Conservation (phyloP, 2,888 invertebrate species). For the Bugula neritina region DNA sequence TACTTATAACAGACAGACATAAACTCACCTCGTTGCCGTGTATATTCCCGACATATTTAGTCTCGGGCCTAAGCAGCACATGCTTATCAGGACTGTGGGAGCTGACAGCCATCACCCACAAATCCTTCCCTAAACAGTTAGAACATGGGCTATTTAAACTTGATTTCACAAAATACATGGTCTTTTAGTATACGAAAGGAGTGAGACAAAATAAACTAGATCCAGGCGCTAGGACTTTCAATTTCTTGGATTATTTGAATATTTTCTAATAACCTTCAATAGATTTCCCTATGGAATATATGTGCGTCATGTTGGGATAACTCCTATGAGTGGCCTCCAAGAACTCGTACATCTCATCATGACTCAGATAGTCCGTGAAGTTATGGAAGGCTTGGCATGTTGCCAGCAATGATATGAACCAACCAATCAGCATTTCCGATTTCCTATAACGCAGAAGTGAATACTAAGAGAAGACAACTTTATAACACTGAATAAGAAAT, state of each 20-base stretch:
- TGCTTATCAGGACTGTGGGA: neutral
- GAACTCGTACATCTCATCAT: constrained; percentile 75
- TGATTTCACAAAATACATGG: too few species aligned
- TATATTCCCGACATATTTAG: constrained; percentile 50
- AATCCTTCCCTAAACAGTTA: neutral
- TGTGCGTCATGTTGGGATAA: constrained; percentile 78
- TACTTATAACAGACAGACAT: too few species aligned
- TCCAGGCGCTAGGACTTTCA: too few species aligned
- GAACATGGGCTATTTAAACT: too few species aligned
- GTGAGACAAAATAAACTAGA: too few species aligned
- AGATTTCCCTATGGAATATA: constrained; percentile 88
- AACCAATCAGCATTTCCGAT: neutral
- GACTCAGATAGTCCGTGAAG: constrained; percentile 68
- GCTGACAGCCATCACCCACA: neutral
- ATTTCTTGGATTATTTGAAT: too few species aligned
- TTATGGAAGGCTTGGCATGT: neutral
- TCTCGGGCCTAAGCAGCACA: constrained; percentile 34
- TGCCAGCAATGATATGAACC: neutral
- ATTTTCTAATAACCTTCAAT: constrained; percentile 71
- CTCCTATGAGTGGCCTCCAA: constrained; percentile 71
- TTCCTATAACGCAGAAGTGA: neutral
- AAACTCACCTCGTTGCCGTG: constrained; percentile 50
- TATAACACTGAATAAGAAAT: too few species aligned
- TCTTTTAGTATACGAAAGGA: too few species aligned
- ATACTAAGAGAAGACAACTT: too few species aligned